Base-by-base conservation (phyloP, 2,113 vertebrate genomes). In the Neolamprologus cancellatus region DNA sequence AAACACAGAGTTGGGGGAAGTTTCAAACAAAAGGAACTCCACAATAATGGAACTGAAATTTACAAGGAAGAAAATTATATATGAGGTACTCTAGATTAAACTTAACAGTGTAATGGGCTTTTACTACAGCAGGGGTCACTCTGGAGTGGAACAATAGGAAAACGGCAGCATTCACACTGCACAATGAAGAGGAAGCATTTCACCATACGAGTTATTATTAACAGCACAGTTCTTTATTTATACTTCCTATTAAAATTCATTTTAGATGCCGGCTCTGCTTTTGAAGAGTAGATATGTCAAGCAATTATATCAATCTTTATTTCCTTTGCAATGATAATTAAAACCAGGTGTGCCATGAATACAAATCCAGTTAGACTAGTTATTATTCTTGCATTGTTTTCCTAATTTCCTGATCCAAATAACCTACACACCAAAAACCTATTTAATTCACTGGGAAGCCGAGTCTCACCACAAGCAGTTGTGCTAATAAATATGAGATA, bases 81-180 rank as follows among this genome's bases (percentile, higher is more conserved):
- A 81, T 15, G 14, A 64, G 3, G 5, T 32, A 32, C 7, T 13
- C 8, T 13, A 48, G 57, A 79, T 13, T 23, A 14, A 66, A 10
- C 32, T 48, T 86, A 71, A 85, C 12, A 54, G 44, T 84, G 78
- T 64, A 85, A 86, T 82, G 6, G 46, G 8, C 83, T 15, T 79
- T 50, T 39, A 78, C 54, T 76, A 57, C 79, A 91, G 57, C 23
- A 85, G 89, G 78, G 84, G 87, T 84, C 87, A 83, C 36, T 28
- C 28, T 79, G 66, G 64, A 80, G 83, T 64, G 53, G 4, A 71
- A 36, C 36, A 76, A 78, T 36, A 81, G 52, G 10, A 32, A 82
- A 61, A 81, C 12, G 7, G 25, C 48, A 76, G n/a, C 41, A 39
- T 55, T 78, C n/a, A 71, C 17, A 20, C 9, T 54, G 8, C 10